Evolutionary conservation across 1,140 invertebrate species (phyloP).

Genomic region (Lepidurus arcticus): DNA sequence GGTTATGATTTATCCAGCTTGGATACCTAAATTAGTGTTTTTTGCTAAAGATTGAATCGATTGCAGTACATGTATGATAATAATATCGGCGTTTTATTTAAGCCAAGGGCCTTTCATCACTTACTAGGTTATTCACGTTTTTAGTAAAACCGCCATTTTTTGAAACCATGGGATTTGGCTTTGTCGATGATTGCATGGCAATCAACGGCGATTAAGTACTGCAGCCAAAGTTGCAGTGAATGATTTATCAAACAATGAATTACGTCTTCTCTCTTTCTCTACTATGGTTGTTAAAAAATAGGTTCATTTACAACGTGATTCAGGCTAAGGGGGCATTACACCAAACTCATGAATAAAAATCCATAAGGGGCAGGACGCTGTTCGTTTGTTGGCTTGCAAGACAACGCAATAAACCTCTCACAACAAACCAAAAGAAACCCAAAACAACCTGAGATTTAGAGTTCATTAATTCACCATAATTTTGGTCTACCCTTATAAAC

Average conservation of each 20-base stretch:
- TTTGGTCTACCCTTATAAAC: too few relatives aligned
- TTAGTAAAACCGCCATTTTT: not conserved
- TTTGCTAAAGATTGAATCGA: not conserved
- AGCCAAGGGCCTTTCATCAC: not conserved
- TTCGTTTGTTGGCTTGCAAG: not conserved
- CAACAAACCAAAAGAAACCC: not conserved
- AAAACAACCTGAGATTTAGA: not conserved
- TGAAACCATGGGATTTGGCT: constrained; percentile 8
- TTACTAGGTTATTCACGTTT: not conserved
- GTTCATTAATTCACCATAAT: too few relatives aligned
- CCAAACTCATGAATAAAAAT: not conserved
- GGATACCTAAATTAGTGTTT: not conserved
- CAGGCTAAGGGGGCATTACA: not conserved
- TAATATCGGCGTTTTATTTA: not conserved
- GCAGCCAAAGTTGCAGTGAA: constrained; percentile 1
- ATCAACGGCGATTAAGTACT: constrained; percentile 18
- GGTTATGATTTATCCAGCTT: not conserved
- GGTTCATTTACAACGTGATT: not conserved
- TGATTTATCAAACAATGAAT: not conserved
- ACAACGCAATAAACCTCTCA: not conserved
- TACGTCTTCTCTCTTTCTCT: not conserved
- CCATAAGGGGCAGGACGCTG: not conserved
- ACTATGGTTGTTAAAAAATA: not conserved
- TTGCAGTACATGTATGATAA: not conserved
- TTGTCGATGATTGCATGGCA: constrained; percentile 21